These are phyloP conservation scores for Castor canadensis DNA, from an alignment of 2,113 vertebrate species.

Conservation along the genomic window DNA sequence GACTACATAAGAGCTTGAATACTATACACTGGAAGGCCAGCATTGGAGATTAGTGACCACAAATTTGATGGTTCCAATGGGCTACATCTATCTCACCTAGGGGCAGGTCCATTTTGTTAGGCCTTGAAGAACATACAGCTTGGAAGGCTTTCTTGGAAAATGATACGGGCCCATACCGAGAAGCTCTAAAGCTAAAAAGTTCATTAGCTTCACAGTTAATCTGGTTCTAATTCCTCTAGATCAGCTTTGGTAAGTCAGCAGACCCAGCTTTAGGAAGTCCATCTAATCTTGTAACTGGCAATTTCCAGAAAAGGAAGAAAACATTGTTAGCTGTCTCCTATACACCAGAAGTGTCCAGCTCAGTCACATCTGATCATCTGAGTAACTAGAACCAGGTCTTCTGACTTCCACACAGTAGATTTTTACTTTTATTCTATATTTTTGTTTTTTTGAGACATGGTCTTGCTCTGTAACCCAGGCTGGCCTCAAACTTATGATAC, in stretches of 20 bases:
- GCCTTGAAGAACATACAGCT: background rate
- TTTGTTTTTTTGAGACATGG: background rate
- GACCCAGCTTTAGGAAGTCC: background rate
- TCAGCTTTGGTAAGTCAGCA: background rate
- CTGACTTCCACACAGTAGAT: background rate
- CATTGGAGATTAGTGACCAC: background rate
- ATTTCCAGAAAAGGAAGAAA: constrained; percentile 27
- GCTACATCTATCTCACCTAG: background rate
- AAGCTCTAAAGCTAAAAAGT: background rate
- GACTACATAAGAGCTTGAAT: background rate
- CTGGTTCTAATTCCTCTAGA: background rate
- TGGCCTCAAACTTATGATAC: too few species aligned
- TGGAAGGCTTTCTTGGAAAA: background rate
- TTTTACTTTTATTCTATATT: background rate
- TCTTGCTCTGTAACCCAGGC: too few species aligned
- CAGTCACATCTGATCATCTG: background rate
- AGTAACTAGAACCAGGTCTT: background rate
- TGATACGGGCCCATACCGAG: background rate
- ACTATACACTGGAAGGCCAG: background rate
- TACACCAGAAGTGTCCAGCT: background rate
- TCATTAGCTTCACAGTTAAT: constrained; percentile 8
- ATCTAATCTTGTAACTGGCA: background rate
- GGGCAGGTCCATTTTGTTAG: background rate
- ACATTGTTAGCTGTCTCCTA: background rate
- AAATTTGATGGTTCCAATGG: background rate